Evolutionary conservation across 2,888 invertebrate genomes (phyloP), one percentile per base, ranked within the genome.

Genomic region (Amorpha juglandis): DNA sequence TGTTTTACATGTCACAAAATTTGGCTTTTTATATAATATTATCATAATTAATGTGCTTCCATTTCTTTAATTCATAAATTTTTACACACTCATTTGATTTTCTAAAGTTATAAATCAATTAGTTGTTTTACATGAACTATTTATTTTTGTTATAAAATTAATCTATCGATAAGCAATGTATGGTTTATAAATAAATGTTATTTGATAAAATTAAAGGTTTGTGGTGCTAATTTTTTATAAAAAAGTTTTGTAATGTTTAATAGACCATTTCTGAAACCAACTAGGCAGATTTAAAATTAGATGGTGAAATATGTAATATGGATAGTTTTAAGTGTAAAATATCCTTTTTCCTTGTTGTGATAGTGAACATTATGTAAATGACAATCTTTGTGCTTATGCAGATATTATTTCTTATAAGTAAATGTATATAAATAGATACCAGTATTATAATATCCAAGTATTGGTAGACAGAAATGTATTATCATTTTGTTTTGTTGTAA

Each of bases 401-500:
- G 16, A 47, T 14, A 12, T 35, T 33, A 35, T 64, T n/a, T 11
- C 47, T 55, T 64, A 21, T 55, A 55, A 11, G n/a, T 47, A 38
- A 48, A 48, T 58, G 55, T 55, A 63, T 12, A 52, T 64, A 38
- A 62, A 63, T 52, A 66, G 33, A 50, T 19, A 2, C 47, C 66
- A 66, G 63, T 66, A 66, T 66, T 66, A 62, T 62, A 16, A 63
- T 14, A 63, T 55, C 16, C 27, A 12, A 65, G 62, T 66, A 63
- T 63, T 63, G 35, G 47, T 53, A 14, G 19, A 45, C 45, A 63
- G 62, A 66, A 64, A 65, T 52, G 16, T 9, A 42, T 62, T 47
- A 11, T 42, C 42, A 63, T 42, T 42, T 62, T 73, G 71, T 82
- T 6, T 71, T 79, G 16, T 81, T 77, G 45, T 70, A 19, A 68